Evolutionary conservation across 2,113 vertebrate genomes (phyloP).

Genomic region (Cathartes aura): DNA sequence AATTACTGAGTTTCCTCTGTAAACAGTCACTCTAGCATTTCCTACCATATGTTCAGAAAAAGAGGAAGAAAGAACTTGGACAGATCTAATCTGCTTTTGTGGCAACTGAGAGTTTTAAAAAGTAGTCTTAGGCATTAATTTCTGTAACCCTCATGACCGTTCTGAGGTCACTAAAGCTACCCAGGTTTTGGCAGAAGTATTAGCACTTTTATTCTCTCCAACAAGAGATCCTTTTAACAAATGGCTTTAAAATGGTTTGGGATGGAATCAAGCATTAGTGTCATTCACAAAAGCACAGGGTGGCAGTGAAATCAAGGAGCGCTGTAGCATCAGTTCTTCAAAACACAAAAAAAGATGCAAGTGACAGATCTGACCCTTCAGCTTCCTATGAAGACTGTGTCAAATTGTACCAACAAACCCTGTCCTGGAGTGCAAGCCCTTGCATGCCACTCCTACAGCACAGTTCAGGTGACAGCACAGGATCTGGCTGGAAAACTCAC

Average conservation of each 20-base stretch:
- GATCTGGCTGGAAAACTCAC: not conserved
- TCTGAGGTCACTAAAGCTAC: not conserved
- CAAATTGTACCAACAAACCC: not conserved
- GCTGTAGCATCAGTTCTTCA: not conserved
- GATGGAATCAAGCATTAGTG: not conserved
- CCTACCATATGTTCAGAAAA: not conserved
- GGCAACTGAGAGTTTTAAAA: not conserved
- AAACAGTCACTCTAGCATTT: not conserved
- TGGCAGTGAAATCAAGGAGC: not conserved
- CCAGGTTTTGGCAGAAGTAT: not conserved
- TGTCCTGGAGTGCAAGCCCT: not conserved
- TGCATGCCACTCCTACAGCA: not conserved
- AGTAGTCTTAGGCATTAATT: not conserved
- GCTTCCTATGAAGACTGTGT: not conserved
- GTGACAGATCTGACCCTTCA: not conserved
- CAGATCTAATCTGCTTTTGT: not conserved
- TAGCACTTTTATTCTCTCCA: not conserved
- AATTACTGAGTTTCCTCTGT: not conserved
- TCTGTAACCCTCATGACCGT: not conserved
- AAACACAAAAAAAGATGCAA: not conserved
- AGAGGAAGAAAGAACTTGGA: not conserved
- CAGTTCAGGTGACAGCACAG: not conserved
- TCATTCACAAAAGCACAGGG: not conserved
- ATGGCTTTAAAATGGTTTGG: not conserved
- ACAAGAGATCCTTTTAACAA: not conserved